Base-by-base conservation (phyloP, 2,888 invertebrate species). In the Laspeyria flexula region DNA sequence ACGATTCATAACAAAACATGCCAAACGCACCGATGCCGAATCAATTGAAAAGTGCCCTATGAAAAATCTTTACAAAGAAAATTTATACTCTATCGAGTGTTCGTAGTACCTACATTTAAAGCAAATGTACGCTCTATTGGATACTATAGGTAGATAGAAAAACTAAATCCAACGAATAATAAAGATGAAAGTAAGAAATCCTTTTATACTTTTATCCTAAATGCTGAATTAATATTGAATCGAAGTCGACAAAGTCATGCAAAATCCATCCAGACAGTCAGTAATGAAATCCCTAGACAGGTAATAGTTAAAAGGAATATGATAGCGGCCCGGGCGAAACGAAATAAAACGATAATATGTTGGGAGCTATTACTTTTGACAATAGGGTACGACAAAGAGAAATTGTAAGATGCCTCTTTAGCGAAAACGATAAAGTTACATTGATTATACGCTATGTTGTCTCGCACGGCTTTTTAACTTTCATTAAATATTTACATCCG, bases 271-370 rank as follows among this genome's bases (percentile, higher is more conserved):
- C 48, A 42, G 42, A 29, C 46, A 63, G 63, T 66, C 68, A 63
- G 62, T 79, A 78, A 82, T 77, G 73, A 81, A 81, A 83, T 76
- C 73, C 60, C 60, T 65, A 78, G 72, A 75, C 74, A 79, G 77
- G 77, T 81, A 72, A 79, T 75, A 80, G 77, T 79, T 73, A 76
- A 83, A 86, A 82, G 84, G 80, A 87, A 83, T 86, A 81, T 85
- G 77, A 82, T 81, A 83, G 81, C 81, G 69, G 70, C 72, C 72
- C 67, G 69, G 65, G 67, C 77, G 83, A 85, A 83, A 86, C 77
- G 84, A 87, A 86, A 89, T 87, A 85, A 89, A 85, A 89, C 77
- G 84, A 80, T 84, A 86, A 85, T 88, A 88, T 81, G 84, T 85
- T 76, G 71, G 73, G 72, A 80, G 82, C 81, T 76, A 83, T 85